Percentiles rank a stretch among this genome's conserved stretches.
Conservation (phyloP, 2,113 vertebrate species). For the Ptilonorhynchus violaceus region DNA sequence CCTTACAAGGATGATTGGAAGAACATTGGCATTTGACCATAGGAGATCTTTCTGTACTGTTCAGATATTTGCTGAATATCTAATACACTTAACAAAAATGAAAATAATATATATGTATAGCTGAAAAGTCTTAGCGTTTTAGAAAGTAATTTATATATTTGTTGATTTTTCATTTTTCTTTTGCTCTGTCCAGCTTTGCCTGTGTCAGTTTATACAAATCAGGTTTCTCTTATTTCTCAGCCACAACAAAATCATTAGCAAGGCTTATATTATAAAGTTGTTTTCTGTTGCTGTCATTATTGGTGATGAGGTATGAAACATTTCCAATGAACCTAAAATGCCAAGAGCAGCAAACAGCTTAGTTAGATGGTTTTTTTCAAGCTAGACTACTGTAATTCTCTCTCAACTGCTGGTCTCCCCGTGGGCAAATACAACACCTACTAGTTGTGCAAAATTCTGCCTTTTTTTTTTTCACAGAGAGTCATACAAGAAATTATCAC, state of each 20-base stretch:
- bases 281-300: slow-evolving; percentile 20
- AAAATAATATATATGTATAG: background rate
- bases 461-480: background rate
- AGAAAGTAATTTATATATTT: background rate
- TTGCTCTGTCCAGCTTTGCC: background rate
- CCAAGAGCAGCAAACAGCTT: slow-evolving; percentile 4
- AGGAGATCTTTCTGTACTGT: background rate
- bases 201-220: background rate
- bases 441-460: background rate
- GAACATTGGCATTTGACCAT: background rate
- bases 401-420: slow-evolving; percentile 12
- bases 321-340: slow-evolving; percentile 41
- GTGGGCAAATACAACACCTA: slow-evolving; percentile 16
- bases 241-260: slow-evolving; percentile 27
- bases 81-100: background rate
- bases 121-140: background rate
- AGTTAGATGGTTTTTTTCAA: background rate
- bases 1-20: background rate
- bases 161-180: background rate
- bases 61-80: background rate
- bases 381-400: background rate
- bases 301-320: slow-evolving; percentile 30
- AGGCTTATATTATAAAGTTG: background rate
- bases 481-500: background rate
- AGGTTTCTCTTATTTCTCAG: background rate